A percentile compares a stretch with the other conserved stretches of the same genome.
Evolutionary conservation across 1,140 invertebrate species (phyloP).

Genomic region (Dendrolimus punctatus): DNA sequence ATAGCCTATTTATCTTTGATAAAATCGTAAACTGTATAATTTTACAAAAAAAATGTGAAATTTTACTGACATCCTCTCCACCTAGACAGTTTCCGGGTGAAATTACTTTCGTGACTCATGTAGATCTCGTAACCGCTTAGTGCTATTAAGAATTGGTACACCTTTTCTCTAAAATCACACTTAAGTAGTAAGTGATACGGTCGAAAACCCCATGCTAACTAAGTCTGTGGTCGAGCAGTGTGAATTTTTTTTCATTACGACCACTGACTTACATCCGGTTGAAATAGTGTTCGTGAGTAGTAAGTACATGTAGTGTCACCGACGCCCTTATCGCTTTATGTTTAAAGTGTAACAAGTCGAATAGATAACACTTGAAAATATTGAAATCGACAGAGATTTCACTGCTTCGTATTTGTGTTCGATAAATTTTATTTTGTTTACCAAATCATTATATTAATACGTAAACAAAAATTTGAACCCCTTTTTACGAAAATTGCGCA

Average conservation of each 20-base stretch:
- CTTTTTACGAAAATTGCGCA: too few species aligned
- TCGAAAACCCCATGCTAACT: too few species aligned
- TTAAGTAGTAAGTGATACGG: too few species aligned
- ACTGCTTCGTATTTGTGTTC: constrained; percentile 7
- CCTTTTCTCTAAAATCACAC: too few species aligned
- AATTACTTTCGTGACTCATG: constrained; percentile 11
- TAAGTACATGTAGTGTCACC: constrained; percentile 17
- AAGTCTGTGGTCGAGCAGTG: not conserved
- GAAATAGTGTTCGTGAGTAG: constrained; percentile 14
- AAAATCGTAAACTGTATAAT: too few species aligned
- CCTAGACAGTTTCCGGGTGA: constrained; percentile 3
- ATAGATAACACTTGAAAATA: constrained; percentile 21
- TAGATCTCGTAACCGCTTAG: not conserved
- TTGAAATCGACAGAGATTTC: constrained; percentile 22
- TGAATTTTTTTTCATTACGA: constrained; percentile 13
- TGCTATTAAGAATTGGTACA: too few species aligned
- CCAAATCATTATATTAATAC: constrained; percentile 1
- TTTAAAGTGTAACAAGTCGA: constrained; percentile 20
- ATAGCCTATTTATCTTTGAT: too few species aligned
- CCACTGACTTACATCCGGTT: constrained; percentile 20
- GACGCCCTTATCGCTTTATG: constrained; percentile 23
- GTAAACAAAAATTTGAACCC: too few species aligned
- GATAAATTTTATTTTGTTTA: constrained; percentile 17
- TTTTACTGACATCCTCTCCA: not conserved
- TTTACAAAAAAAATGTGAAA: not conserved